Conservation (phyloP, 2,888 invertebrate genomes). For the Drosophila mimetica region DNA sequence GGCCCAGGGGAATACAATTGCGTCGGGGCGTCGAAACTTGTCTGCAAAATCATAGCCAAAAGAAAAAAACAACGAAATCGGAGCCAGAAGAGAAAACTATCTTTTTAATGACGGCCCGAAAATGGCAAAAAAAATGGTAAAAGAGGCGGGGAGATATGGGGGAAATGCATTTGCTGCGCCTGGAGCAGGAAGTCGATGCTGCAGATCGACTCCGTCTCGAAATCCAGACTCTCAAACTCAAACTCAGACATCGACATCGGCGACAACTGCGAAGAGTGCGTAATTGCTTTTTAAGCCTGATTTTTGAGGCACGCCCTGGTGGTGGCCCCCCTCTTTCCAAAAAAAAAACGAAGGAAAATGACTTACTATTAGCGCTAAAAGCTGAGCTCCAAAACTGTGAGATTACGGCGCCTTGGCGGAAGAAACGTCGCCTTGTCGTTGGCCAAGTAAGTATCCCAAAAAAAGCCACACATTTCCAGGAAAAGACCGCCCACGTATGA, state of each 20-base stretch:
- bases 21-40: slow-evolving; percentile 13
- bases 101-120: slow-evolving; percentile 32
- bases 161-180: slow-evolving; percentile 30
- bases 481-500: slow-evolving; percentile 21
- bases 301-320: slow-evolving; percentile 59
- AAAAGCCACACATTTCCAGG: slow-evolving; percentile 21
- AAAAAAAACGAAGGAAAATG: slow-evolving; percentile 13
- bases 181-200: slow-evolving; percentile 61
- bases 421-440: slow-evolving; percentile 41
- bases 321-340: slow-evolving; percentile 1
- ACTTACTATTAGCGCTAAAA: slow-evolving; percentile 65
- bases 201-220: slow-evolving; percentile 49
- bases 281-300: slow-evolving; percentile 72
- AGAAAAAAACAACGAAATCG: background rate
- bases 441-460: slow-evolving; percentile 20
- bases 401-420: slow-evolving; percentile 61
- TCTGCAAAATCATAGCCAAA: slow-evolving; percentile 8
- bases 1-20: background rate
- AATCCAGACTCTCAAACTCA: slow-evolving; percentile 31
- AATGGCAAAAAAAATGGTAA: slow-evolving; percentile 1
- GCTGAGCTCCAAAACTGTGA: slow-evolving; percentile 35
- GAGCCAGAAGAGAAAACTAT: slow-evolving; percentile 24
- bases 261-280: slow-evolving; percentile 63
- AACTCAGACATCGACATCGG: slow-evolving; percentile 41
- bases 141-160: background rate